These are phyloP conservation scores for Heterotilapia buettikoferi DNA, from an alignment of 2,113 vertebrate species.

Conservation along the genomic window DNA sequence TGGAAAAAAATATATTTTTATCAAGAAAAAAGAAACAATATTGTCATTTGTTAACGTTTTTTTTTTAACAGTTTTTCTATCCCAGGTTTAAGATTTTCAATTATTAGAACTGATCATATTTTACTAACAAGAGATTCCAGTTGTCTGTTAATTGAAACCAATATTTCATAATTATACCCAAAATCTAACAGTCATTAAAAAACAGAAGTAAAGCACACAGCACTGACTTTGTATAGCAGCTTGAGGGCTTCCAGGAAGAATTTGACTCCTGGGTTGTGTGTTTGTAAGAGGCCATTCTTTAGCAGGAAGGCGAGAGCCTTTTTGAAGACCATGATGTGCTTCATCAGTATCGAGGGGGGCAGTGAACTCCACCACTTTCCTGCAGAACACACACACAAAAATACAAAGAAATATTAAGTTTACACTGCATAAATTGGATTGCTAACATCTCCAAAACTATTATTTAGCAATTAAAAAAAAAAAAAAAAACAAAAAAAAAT, in stretches of 20 bases:
- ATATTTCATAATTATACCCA: neutral
- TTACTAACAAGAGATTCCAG: neutral
- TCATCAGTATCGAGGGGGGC: constrained; percentile 25
- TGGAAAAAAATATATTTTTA: neutral
- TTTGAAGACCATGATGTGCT: constrained; percentile 64
- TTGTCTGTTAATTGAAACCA: neutral
- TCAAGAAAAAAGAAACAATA: neutral
- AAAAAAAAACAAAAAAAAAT: too few relatives aligned
- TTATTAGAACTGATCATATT: neutral
- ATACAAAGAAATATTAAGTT: neutral
- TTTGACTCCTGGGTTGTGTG: constrained; percentile 38
- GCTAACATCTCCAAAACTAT: neutral
- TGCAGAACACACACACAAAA: neutral
- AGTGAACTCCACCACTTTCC: constrained; percentile 52
- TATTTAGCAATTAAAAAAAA: neutral
- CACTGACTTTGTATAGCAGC: constrained; percentile 59
- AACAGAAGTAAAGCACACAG: neutral
- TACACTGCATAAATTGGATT: neutral
- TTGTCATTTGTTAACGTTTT: neutral
- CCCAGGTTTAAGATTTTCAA: neutral
- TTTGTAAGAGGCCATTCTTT: neutral
- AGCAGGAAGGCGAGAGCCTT: constrained; percentile 57
- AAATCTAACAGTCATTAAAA: neutral
- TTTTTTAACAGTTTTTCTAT: neutral
- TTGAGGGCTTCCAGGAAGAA: constrained; percentile 55